Base-by-base conservation (phyloP, 2,888 invertebrate species). In the Flexamia atlantica region DNA sequence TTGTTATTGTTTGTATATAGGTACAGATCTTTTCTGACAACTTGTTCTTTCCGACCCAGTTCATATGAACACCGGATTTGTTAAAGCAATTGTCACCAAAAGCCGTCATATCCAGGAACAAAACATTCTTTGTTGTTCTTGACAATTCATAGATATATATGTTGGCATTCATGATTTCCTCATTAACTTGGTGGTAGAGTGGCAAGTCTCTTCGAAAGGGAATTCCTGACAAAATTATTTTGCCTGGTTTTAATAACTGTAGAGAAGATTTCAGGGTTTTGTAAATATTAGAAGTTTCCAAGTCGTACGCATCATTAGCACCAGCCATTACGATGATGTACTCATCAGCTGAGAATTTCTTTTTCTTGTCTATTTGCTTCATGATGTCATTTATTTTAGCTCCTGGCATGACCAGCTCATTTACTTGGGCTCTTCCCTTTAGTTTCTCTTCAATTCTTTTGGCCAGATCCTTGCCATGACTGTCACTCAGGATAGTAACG, bases 301-400 rank as follows among this genome's bases (percentile, higher is more conserved):
- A 57, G 57, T 57, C 17, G n/a, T 57, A 57, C n/a, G n/a, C n/a
- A n/a, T n/a, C n/a, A n/a, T n/a, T n/a, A n/a, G n/a, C n/a, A n/a
- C n/a, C n/a, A n/a, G n/a, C n/a, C n/a, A n/a, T n/a, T n/a, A n/a
- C n/a, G n/a, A n/a, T n/a, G n/a, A n/a, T n/a, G n/a, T n/a, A 57
- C 7, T 57, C 57, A 57, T 57, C 57, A 57, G 57, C n/a, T 20
- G 57, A 57, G n/a, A 57, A 57, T 20, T 57, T 57, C 57, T 40
- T 40, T 40, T 5, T 20, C n/a, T 57, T 17, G 7, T 57, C 23
- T 57, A 23, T 20, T 57, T 57, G 57, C 7, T 57, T 23, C 57
- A 23, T 23, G 20, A 57, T 23, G 23, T 57, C 23, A 20, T 17
- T 23, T 23, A 57, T 20, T 23, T 57, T 57, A 57, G 57, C 57